A percentile compares a stretch with the other conserved stretches of the same genome.
phyloP scores from a whole-genome alignment of 1,140 invertebrate genomes.

The Druon quercuslanigerum region DNA sequence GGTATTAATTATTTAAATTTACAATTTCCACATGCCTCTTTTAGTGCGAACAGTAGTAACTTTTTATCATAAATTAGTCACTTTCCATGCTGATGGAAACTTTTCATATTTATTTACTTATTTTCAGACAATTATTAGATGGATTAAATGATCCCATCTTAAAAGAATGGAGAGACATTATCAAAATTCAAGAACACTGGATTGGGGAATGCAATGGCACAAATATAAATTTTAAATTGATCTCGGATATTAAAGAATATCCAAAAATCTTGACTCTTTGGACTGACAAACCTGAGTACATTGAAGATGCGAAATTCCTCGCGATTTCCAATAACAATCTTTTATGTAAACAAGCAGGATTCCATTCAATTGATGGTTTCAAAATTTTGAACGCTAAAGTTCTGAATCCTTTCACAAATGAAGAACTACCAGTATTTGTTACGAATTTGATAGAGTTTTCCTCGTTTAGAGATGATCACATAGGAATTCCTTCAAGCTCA shows the following conservation, averaged over 20 bases:
- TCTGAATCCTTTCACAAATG: constrained; percentile 85
- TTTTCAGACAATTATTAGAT: constrained; percentile 77
- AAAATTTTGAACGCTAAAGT: constrained; percentile 75
- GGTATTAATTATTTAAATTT: no score
- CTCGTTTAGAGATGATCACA: constrained; percentile 79
- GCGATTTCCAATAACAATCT: constrained; percentile 77
- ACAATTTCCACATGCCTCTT: no score
- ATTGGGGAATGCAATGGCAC: constrained; percentile 94
- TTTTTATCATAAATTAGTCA: no score
- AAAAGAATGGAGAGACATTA: constrained; percentile 89
- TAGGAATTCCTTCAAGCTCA: constrained; percentile 80
- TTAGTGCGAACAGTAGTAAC: no score
- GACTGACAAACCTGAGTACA: constrained; percentile 85
- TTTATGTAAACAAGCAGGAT: constrained; percentile 69
- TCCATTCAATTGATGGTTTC: constrained; percentile 43
- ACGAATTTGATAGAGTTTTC: constrained; percentile 79
- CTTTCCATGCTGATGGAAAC: no score
- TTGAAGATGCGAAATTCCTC: constrained; percentile 82
- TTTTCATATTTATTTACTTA: constrained; percentile 27
- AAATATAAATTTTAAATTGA: constrained; percentile 83
- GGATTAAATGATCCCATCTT: constrained; percentile 84
- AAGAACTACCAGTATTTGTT: constrained; percentile 83
- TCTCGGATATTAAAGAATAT: constrained; percentile 69
- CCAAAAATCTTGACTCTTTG: constrained; percentile 80
- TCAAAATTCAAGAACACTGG: constrained; percentile 95